These are phyloP conservation scores for Sebastes wilsoni DNA, from an alignment of 2,797 vertebrate genomes.

Conservation along the genomic window DNA sequence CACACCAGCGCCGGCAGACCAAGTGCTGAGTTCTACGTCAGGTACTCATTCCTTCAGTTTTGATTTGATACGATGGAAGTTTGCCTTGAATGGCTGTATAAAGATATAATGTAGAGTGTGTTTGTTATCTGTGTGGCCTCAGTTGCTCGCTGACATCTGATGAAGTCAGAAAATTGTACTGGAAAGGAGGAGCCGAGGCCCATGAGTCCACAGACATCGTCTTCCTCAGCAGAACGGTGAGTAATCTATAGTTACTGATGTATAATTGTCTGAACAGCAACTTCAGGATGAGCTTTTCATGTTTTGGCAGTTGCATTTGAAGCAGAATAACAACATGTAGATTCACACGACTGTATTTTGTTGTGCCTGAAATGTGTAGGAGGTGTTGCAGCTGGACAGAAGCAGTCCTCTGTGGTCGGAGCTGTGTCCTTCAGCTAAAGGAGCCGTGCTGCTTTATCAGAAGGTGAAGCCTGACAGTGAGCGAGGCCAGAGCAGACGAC, in stretches of 20 bases:
- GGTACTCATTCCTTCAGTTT: constrained; percentile 67
- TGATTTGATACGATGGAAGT: not conserved
- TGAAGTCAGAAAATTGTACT: constrained; percentile 85
- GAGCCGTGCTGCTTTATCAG: constrained; percentile 87
- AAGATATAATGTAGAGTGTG: not conserved
- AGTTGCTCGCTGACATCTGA: constrained; percentile 88
- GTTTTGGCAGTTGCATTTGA: not conserved
- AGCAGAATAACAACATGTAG: not conserved
- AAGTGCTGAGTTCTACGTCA: constrained; percentile 90
- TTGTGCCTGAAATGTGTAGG: constrained; percentile 67
- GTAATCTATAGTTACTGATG: not conserved
- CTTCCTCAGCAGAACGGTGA: constrained; percentile 84
- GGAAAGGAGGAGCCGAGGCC: constrained; percentile 88
- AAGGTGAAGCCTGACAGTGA: constrained; percentile 71
- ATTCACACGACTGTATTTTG: not conserved
- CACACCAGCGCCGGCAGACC: constrained; percentile 89
- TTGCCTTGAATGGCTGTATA: not conserved
- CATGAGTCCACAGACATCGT: constrained; percentile 89
- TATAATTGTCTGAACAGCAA: not conserved
- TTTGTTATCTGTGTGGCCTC: constrained; percentile 7
- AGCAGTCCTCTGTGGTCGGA: constrained; percentile 84
- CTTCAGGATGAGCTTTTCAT: not conserved
- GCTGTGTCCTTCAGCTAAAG: constrained; percentile 92
- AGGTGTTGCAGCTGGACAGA: constrained; percentile 77
- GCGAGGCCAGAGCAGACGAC: not conserved